phyloP scores from a whole-genome alignment of 2,113 vertebrate genomes.

The Nothobranchius furzeri region DNA sequence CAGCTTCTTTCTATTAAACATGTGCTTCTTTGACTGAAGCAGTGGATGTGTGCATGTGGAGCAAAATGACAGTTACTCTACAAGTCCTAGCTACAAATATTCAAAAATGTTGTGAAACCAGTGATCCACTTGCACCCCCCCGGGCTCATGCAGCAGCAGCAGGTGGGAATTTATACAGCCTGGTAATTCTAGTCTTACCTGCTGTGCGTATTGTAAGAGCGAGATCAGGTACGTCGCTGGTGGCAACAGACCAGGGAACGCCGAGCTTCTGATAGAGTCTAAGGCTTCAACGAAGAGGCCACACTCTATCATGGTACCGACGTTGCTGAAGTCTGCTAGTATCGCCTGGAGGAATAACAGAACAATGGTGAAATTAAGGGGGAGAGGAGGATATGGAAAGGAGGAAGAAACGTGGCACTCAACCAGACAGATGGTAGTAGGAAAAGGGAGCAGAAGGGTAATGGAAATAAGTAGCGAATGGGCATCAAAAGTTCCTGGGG shows the following conservation, averaged over 20 bases:
- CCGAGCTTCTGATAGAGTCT: conserved; percentile 79
- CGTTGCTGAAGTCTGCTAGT: conserved; percentile 67
- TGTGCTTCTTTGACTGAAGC: neutral
- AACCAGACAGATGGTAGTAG: conserved; percentile 22
- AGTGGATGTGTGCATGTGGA: neutral
- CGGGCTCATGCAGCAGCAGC: conserved; percentile 2
- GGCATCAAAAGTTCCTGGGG: conserved; percentile 46
- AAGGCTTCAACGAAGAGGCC: conserved; percentile 84
- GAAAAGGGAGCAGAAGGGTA: conserved; percentile 54
- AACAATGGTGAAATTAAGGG: conserved; percentile 36
- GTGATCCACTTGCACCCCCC: conserved; percentile 1
- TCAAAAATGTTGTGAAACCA: neutral
- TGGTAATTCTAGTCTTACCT: conserved; percentile 75
- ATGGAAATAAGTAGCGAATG: conserved; percentile 61
- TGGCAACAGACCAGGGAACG: conserved; percentile 81
- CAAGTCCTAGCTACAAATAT: neutral
- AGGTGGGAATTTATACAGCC: conserved; percentile 10
- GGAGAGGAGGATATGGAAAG: conserved; percentile 32
- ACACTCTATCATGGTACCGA: conserved; percentile 75
- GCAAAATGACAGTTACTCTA: neutral
- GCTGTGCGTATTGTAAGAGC: conserved; percentile 82
- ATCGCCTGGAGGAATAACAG: conserved; percentile 59
- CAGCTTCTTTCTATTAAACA: neutral
- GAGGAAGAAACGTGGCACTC: conserved; percentile 39
- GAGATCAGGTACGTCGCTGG: conserved; percentile 81